Evolutionary conservation across 2,888 invertebrate species (phyloP), one percentile per base, ranked within the genome.

Genomic region (Agrilus biguttatus): DNA sequence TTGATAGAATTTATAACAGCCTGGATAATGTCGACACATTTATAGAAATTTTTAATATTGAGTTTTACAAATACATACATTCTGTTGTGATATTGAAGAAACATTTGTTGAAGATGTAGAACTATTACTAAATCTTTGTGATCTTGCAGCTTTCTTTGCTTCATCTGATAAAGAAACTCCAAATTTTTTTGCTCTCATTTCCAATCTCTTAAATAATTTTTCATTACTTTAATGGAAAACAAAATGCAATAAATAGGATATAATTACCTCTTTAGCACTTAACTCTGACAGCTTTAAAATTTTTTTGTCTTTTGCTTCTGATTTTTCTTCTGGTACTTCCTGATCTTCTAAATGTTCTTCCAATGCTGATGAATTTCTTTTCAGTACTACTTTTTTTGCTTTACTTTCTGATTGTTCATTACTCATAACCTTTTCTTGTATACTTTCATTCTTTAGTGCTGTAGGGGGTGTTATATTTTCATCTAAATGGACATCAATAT

Each of bases 111-210:
- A 17, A 21, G 21, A 7, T 21, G 21, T 5, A 21, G 28, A 28
- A 28, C 10, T 28, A 28, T 10, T 28, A 21, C 75, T 76, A 67
- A 83, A 84, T 53, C 83, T 69, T 50, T 78, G 77, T 47, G 78
- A 78, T 49, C 83, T 70, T 1, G 75, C 82, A 58, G 74, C 73
- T 58, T 80, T 82, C 49, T 75, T 74, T 2, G 77, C 77, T 45
- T 73, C 69, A 39, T 73, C 74, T 41, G 74, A 62, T 23, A 54
- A 39, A 12, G 78, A 73, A 32, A 80, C 66, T 5, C 86, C 86
- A 69, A 88, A 88, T 55, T 87, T 78, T 55, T 85, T 84, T 2
- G 86, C 86, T 54, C 88, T 74, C 74, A 84, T 70, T 61, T 85
- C 85, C 44, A 87, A 59, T 48, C 80, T 73, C 71, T 73, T 45